Percentiles rank a stretch among this genome's conserved stretches.
These are phyloP conservation scores for Zygothrica quintamaculata DNA, from an alignment of 2,888 invertebrate genomes.

Conservation along the genomic window DNA sequence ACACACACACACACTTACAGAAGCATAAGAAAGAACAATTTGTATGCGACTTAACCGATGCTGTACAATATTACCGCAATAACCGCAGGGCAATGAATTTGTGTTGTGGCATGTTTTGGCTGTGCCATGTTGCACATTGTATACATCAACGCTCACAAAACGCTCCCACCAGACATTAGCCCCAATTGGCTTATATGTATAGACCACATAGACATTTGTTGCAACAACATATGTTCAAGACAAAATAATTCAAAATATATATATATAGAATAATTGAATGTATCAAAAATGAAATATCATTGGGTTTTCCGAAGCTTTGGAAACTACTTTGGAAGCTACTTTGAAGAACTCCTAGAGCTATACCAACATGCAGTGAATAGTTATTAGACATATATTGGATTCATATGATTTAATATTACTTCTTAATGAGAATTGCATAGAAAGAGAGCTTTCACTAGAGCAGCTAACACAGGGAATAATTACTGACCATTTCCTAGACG, in stretches of 20 bases:
- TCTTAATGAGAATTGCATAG: too few species aligned
- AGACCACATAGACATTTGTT: slow-evolving; percentile 17
- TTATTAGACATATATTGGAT: too few species aligned
- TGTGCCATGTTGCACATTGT: slow-evolving; percentile 31
- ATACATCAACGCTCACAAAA: neutral
- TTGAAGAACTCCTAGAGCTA: too few species aligned
- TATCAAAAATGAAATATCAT: too few species aligned
- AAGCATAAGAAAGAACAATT: neutral
- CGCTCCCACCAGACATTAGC: slow-evolving; percentile 30
- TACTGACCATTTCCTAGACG: too few species aligned
- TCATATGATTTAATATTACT: too few species aligned
- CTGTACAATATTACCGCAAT: slow-evolving; percentile 47
- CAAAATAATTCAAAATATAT: slow-evolving; percentile 29
- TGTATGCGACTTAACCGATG: slow-evolving; percentile 25
- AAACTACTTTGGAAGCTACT: too few species aligned
- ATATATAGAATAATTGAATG: slow-evolving; percentile 48
- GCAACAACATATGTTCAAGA: slow-evolving; percentile 16
- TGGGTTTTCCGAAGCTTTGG: too few species aligned
- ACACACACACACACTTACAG: neutral
- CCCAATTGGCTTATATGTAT: slow-evolving; percentile 21
- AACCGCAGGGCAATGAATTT: slow-evolving; percentile 59
- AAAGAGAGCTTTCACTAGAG: too few species aligned
- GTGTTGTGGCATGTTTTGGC: slow-evolving; percentile 3
- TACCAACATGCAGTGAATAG: too few species aligned
- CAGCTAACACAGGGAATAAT: too few species aligned